Conservation (phyloP, 2,888 invertebrate genomes). For the Ametastegia equiseti region DNA sequence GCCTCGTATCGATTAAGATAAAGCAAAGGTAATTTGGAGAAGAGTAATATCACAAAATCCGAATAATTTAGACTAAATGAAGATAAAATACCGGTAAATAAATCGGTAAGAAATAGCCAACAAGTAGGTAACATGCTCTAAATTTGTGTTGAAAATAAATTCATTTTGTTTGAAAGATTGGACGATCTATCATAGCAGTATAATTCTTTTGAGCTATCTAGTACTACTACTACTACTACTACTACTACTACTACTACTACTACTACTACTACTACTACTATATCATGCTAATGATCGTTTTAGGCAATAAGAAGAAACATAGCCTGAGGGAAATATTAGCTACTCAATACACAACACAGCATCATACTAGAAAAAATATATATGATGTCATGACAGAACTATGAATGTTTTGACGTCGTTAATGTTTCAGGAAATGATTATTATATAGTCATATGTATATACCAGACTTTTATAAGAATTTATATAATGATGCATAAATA, state of each 20-base stretch:
- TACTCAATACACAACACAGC: constrained; percentile 83
- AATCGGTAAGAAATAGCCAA: neutral
- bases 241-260: too few relatives aligned
- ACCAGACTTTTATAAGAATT: neutral
- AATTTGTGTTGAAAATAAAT: neutral
- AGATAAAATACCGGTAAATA: neutral
- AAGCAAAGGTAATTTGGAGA: neutral
- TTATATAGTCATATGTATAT: neutral
- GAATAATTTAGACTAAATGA: neutral
- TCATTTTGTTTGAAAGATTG: neutral
- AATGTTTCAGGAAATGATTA: constrained; percentile 35
- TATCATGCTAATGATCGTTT: constrained; percentile 30
- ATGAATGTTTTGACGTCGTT: constrained; percentile 41
- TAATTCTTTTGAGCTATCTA: constrained; percentile 6
- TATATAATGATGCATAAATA: neutral
- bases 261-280: too few relatives aligned
- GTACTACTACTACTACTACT: too few relatives aligned
- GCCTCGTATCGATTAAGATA: neutral
- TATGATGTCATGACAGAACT: constrained; percentile 50
- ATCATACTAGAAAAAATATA: constrained; percentile 74
- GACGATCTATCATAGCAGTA: neutral
- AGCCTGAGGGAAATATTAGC: constrained; percentile 62
- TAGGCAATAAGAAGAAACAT: neutral
- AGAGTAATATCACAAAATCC: neutral
- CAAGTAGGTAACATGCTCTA: neutral